phyloP scores from a whole-genome alignment of 2,113 vertebrate species.

The Sialia sialis region DNA sequence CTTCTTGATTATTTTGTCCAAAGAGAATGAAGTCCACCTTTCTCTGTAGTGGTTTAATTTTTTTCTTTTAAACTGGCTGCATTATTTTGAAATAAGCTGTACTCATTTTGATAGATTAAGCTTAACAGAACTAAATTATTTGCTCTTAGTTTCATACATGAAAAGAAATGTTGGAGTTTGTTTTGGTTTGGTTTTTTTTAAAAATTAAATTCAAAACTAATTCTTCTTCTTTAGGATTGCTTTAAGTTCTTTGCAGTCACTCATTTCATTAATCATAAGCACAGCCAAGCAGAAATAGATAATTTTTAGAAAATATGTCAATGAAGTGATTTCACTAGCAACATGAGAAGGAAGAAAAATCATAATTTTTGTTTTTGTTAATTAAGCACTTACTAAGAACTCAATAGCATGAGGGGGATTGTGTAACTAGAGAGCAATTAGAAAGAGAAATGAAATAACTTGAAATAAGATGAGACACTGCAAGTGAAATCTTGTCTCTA shows the following conservation, averaged over 20 bases:
- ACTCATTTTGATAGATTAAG: neutral
- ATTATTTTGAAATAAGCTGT: neutral
- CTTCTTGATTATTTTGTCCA: slow-evolving; percentile 14
- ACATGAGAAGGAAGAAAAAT: neutral
- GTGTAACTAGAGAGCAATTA: slow-evolving; percentile 31
- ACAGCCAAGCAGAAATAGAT: slow-evolving; percentile 1
- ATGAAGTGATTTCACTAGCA: neutral
- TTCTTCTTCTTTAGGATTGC: neutral
- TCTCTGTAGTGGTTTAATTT: neutral
- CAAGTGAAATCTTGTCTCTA: slow-evolving; percentile 35
- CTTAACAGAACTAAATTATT: neutral
- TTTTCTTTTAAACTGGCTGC: neutral
- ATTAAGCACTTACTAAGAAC: slow-evolving; percentile 36
- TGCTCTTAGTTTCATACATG: neutral
- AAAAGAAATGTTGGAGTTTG: neutral
- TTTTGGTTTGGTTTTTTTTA: neutral
- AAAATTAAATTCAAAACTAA: neutral
- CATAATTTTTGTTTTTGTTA: slow-evolving; percentile 19
- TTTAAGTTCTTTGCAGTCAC: neutral
- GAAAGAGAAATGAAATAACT: slow-evolving; percentile 3
- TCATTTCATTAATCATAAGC: neutral
- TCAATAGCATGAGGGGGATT: neutral
- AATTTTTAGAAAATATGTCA: slow-evolving; percentile 25
- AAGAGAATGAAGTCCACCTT: neutral
- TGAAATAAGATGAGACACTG: neutral